Base-by-base conservation (phyloP, 2,888 invertebrate species). In the Lasioglossum pauxillum region DNA sequence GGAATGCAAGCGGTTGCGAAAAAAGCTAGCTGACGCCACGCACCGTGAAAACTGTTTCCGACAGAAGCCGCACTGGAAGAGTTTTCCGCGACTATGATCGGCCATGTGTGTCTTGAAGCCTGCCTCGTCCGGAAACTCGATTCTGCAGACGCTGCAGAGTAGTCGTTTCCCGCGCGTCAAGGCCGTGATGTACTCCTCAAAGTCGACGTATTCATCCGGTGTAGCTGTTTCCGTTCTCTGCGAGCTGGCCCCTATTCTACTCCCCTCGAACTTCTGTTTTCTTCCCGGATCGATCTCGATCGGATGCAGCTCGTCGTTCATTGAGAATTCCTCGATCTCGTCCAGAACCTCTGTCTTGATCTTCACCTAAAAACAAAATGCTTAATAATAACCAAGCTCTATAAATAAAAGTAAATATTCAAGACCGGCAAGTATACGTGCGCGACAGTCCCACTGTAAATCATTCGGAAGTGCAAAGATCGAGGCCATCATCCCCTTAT, bases 311-410 rank as follows among this genome's bases (percentile, higher is more conserved):
- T 88, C 91, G 38, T 90, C 87, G 82, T 82, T 74, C 23, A 74
- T 60, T 31, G 91, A 88, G 69, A 91, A 90, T 44, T 87, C 79
- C 72, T 91, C 91, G 57, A 88, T 90, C 82, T 91, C 88, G 67
- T 90, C 87, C n/a, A 88, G 82, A 5, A 91, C 75, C 71, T 90
- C 90, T 12, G 78, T 87, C 46, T 91, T 91, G 82, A 90, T 87
- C 80, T 88, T 91, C 78, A 90, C 77, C 91, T 90, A 4, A 38
- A 69, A 35, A 23, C 4, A 16, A 16, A 46, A 46, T 46, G 16
- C 5, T 16, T 16, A 49, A 49, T 7, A 19, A 49, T 19, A 23
- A 23, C 8, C 49, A 2, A 23, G 49, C 7, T 7, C 19, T 12
- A 14, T 44, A 44, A 14, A 44, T 44, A 44, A 44, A 44, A 14